Percentiles rank a stretch among this genome's conserved stretches.
These are phyloP conservation scores for Dolichallabes microphthalmus DNA, from an alignment of 2,113 vertebrate species.

Conservation along the genomic window DNA sequence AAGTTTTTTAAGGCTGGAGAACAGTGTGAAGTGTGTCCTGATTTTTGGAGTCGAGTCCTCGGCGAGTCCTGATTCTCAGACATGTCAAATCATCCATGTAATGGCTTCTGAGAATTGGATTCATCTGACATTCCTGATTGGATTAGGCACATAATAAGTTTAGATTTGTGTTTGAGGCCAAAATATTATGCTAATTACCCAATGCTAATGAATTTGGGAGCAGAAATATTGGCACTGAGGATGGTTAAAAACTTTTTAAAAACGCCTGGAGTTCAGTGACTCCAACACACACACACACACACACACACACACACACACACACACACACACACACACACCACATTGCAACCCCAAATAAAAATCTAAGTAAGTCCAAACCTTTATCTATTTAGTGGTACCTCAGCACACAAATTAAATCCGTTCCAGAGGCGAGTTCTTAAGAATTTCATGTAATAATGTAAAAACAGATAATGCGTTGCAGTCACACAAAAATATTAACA, in stretches of 20 bases:
- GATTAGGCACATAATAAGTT: conserved; percentile 71
- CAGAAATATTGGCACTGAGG: conserved; percentile 50
- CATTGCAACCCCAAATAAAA: background rate
- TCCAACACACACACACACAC: background rate
- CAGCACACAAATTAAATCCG: too few species aligned
- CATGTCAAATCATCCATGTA: conserved; percentile 52
- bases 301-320: background rate
- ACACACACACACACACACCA: background rate
- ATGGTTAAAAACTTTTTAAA: conserved; percentile 41
- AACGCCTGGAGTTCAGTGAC: conserved; percentile 27
- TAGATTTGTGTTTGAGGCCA: conserved; percentile 64
- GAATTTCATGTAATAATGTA: too few species aligned
- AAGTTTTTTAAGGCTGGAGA: background rate
- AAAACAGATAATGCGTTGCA: too few species aligned
- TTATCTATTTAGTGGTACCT: too few species aligned
- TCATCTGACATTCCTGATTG: conserved; percentile 67
- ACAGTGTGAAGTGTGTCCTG: background rate
- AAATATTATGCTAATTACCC: conserved; percentile 66
- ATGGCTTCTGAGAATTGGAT: conserved; percentile 49
- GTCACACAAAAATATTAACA: too few species aligned
- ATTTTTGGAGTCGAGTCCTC: conserved; percentile 20
- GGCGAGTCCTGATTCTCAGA: conserved; percentile 37
- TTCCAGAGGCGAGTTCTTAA: too few species aligned
- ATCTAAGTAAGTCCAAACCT: background rate
- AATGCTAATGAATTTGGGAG: conserved; percentile 61